Base-by-base conservation (phyloP, 2,888 invertebrate species). In the Ethmia dodecea region DNA sequence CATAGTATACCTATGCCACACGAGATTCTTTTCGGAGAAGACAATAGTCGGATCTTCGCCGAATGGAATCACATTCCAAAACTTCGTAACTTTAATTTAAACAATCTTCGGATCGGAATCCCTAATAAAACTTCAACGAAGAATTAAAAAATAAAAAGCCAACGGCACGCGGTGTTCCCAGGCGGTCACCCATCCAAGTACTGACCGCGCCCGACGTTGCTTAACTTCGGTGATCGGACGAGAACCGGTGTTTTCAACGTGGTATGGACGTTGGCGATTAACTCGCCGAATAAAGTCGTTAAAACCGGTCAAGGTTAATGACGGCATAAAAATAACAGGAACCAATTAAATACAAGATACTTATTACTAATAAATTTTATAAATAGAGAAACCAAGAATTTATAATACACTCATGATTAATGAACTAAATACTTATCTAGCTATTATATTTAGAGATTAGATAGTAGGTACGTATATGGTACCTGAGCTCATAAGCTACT, bases 191-290 rank as follows among this genome's bases (percentile, higher is more conserved):
- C 78, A 80, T 76, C 77, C 74, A 80, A 78, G 78, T 80, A 80
- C 78, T 79, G 72, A 79, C 70, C 70, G 60, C 77, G 77, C 76
- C 78, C 77, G 72, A 78, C 67, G 76, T 74, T 78, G 77, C 76
- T 77, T 80, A 74, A 78, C 76, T 78, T 78, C 79, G 77, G 80
- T 80, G 79, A 80, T 80, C 79, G 77, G 78, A 80, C 76, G 79
- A 78, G 77, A 79, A 75, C 74, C 77, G 75, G 78, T 76, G 76
- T 72, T 50, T 74, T 77, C 74, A 78, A 74, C 73, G 62, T 78
- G 62, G 76, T 78, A 72, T 76, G 76, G 71, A 73, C 73, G 64
- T 64, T 61, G 61, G 55, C 56, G 16, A 37, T n/a, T n/a, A n/a
- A 18, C n/a, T n/a, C n/a, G n/a, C n/a, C n/a, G n/a, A n/a, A n/a